Base-by-base conservation (phyloP, 1,140 invertebrate genomes). In the Mylabris phalerata region DNA sequence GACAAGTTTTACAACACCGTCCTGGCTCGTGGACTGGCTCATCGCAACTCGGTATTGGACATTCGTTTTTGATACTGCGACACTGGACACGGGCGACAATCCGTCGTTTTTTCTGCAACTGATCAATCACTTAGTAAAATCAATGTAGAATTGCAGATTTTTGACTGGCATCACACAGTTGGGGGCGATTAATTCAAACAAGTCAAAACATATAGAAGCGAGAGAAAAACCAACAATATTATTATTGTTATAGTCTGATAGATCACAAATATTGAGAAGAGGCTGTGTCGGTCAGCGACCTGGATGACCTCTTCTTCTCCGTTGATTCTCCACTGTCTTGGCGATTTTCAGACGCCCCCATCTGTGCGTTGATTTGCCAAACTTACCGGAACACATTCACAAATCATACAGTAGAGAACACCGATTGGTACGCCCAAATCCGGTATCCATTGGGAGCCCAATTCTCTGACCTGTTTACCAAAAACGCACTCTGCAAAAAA, bases 361-460 rank as follows among this genome's bases (percentile, higher is more conserved):
- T 62, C 49, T 57, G 4, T 10, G 41, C 10, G 41, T 42, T 1
- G 7, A 32, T 5, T 32, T 32, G 32, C 7, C 4, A 4, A 50
- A 86, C 90, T 88, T 84, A 95, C 93, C 80, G 86, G 81, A 69
- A 91, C 80, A 77, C 93, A 95, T 79, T 92, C 88, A 80, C 93
- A 95, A 78, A 87, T 86, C 75, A 95, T 92, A 81, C 92, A 95
- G 76, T 90, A 90, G 84, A 94, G 91, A 44, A 93, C 84, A 47
- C 92, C 92, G 74, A 94, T 93, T 6, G 92, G 92, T 45, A 90
- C 87, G 52, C 92, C 91, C 48, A 95, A 77, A 75, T 94, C 90
- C 24, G 92, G 90, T 71, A 86, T 89, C 93, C 93, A 95, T 59
- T 84, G 86, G 9, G 90, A 87, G 26, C 91, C 90, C 55, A 95